Evolutionary conservation across 2,888 invertebrate genomes (phyloP), one percentile per base, ranked within the genome.

Genomic region (Orthosia gracilis): DNA sequence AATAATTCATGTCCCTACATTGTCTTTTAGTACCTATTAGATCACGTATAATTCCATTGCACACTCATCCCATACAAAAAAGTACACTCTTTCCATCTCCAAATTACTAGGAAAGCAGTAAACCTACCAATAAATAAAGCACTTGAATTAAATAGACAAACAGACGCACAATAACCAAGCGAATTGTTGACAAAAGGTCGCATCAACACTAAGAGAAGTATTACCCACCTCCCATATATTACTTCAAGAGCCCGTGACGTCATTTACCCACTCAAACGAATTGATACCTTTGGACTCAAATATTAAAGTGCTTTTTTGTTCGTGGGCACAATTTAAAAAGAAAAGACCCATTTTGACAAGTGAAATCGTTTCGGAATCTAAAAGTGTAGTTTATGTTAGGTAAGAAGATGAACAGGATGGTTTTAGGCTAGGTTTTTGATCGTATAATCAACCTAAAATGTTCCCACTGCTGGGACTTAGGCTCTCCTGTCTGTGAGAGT

Each of bases 301-400:
- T 40, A 21, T 23, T 76, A 78, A 73, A 86, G 86, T 80, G 58
- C 54, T 62, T 75, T 82, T 86, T 78, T 70, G 62, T 73, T 77
- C 77, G 78, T 47, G 17, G 17, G 23, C 3, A 45, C 21, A 65
- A 63, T 76, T 67, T 76, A 26, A 58, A 68, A 67, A 77, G 73
- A 76, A 62, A 79, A 61, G 61, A 64, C 47, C 18, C 62, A 55
- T 82, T 82, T 82, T 86, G 80, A 80, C 78, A 70, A 75, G 65
- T 64, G 69, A 62, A 73, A 84, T 82, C 78, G 78, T 57, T 75
- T 68, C 15, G 45, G 66, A 74, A 73, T 76, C 66, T 58, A 59
- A 63, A 73, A 67, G 57, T 58, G 70, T 80, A 62, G 61, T 73
- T 80, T 73, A 21, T 61, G 49, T 40, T 58, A 45, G 69, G 40